phyloP scores from a whole-genome alignment of 2,888 invertebrate species.

The Hoplodrina blanda region DNA sequence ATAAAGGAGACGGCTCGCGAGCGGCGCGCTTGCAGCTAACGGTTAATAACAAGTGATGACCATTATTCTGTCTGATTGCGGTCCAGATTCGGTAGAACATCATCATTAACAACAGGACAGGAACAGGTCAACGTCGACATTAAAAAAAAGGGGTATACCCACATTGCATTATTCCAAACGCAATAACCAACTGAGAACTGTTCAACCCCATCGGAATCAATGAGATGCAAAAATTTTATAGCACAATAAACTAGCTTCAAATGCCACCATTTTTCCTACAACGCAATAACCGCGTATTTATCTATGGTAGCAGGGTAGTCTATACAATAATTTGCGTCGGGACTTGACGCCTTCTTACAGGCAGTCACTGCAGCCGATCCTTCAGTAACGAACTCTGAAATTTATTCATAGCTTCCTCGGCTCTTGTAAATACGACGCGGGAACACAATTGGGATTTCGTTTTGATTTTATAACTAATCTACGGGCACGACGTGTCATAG shows the following conservation, averaged over 20 bases:
- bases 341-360: conserved; percentile 63
- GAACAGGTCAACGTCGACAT: no score
- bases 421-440: conserved; percentile 80
- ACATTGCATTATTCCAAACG: not conserved
- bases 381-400: conserved; percentile 83
- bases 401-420: conserved; percentile 86
- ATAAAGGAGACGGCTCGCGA: no score
- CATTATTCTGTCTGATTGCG: no score
- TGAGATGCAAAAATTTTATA: conserved; percentile 5
- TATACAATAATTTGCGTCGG: conserved; percentile 79
- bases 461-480: conserved; percentile 80
- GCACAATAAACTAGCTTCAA: conserved; percentile 13
- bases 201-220: not conserved
- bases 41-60: no score
- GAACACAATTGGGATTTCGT: conserved; percentile 81
- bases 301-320: conserved; percentile 56
- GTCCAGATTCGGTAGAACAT: no score
- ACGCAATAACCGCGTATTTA: conserved; percentile 58
- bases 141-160: not conserved
- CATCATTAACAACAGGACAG: no score
- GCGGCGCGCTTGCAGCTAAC: no score
- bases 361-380: conserved; percentile 76
- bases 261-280: conserved; percentile 14
- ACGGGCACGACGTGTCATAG: conserved; percentile 56
- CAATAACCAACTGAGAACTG: not conserved